Percentiles rank a stretch among this genome's conserved stretches.
Conservation (phyloP, 2,113 vertebrate species). For the Cranoglanis bouderius region DNA sequence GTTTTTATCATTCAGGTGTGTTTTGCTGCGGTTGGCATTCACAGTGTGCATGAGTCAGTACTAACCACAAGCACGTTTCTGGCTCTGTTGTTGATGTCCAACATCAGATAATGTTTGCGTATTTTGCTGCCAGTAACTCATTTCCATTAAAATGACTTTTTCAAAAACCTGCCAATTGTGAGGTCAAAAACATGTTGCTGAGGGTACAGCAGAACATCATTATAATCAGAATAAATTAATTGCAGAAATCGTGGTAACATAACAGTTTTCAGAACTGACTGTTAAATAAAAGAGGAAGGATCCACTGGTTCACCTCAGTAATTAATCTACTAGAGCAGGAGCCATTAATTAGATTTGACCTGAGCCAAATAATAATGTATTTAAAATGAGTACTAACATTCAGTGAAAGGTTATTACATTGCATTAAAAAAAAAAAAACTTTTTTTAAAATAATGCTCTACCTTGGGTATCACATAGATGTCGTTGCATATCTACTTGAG, state of each 20-base stretch:
- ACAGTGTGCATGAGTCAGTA: conserved; percentile 1
- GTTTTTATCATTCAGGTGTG: conserved; percentile 29
- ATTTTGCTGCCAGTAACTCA: conserved; percentile 26
- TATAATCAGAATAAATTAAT: conserved; percentile 14
- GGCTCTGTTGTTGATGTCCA: conserved; percentile 23
- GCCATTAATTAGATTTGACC: conserved; percentile 1
- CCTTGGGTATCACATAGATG: not conserved
- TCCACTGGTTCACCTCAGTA: not conserved
- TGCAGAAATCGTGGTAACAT: not conserved
- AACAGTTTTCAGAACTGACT: not conserved
- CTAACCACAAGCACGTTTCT: conserved; percentile 1
- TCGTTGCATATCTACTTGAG: not conserved
- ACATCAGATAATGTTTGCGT: conserved; percentile 24
- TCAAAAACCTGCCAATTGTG: not conserved
- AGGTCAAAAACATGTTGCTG: conserved; percentile 17
- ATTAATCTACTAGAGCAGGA: not conserved
- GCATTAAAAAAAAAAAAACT: not conserved
- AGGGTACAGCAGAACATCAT: not conserved
- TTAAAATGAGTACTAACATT: not conserved
- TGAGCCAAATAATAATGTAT: not conserved
- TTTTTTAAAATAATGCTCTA: not conserved
- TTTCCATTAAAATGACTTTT: conserved; percentile 26
- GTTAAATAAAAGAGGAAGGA: not conserved
- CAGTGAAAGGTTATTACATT: not conserved
- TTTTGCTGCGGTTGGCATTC: not conserved